phyloP scores from a whole-genome alignment of 2,113 vertebrate genomes.

The Crotalus viridis region DNA sequence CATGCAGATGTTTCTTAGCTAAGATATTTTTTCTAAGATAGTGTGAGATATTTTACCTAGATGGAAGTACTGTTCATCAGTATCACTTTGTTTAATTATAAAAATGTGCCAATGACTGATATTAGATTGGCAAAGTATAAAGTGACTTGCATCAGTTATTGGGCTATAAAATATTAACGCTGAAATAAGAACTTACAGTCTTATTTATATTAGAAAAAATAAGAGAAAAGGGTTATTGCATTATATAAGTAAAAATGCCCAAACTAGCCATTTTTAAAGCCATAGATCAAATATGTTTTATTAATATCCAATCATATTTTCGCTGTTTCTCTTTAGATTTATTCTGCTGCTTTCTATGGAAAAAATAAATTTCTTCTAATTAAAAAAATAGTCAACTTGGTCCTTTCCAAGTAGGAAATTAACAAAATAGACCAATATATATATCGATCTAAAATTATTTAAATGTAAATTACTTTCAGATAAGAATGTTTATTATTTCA shows the following conservation, averaged over 20 bases:
- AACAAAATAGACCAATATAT: neutral
- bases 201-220: neutral
- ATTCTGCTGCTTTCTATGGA: neutral
- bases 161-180: neutral
- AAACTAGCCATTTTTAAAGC: neutral
- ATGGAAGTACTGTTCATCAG: neutral
- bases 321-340: neutral
- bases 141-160: neutral
- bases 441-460: neutral
- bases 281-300: neutral
- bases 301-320: neutral
- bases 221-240: neutral
- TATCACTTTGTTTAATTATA: neutral
- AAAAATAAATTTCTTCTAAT: neutral
- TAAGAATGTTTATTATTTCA: neutral
- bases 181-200: neutral
- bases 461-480: neutral
- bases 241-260: neutral
- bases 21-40: neutral
- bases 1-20: neutral
- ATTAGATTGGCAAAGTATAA: neutral
- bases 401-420: neutral
- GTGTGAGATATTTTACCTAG: neutral
- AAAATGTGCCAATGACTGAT: neutral
- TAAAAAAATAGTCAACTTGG: neutral